A percentile compares a stretch with the other conserved stretches of the same genome.
phyloP scores from a whole-genome alignment of 2,888 invertebrate genomes.

The Ametastegia equiseti region DNA sequence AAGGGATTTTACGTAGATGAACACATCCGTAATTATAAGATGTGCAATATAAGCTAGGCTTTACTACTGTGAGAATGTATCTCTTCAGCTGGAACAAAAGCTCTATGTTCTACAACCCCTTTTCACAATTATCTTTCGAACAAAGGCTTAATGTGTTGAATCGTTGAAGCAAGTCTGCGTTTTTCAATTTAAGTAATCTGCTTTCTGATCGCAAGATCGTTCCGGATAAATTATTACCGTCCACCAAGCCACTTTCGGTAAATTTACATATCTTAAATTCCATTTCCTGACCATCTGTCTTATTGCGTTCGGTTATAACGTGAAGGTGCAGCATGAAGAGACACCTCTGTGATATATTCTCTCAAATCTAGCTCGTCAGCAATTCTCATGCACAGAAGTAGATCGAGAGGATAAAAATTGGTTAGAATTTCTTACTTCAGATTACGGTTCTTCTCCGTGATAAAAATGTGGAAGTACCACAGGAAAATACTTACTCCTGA shows the following conservation, averaged over 20 bases:
- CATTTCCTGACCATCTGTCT: slow-evolving; percentile 47
- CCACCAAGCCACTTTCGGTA: neutral
- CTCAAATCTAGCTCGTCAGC: neutral
- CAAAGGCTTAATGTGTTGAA: neutral
- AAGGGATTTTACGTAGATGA: neutral
- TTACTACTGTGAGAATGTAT: neutral
- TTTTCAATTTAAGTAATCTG: slow-evolving; percentile 20
- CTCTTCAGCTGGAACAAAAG: neutral
- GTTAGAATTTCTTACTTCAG: neutral
- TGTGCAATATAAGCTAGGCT: neutral
- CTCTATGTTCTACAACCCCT: neutral
- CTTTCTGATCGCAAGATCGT: neutral
- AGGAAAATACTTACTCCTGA: neutral
- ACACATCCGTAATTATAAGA: neutral
- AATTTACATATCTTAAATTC: slow-evolving; percentile 40
- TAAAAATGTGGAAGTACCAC: neutral
- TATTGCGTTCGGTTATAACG: neutral
- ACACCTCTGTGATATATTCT: neutral
- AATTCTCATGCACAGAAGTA: neutral
- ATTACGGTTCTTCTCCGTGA: neutral
- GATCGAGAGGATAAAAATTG: neutral
- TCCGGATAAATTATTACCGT: slow-evolving; percentile 30
- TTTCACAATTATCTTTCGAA: neutral
- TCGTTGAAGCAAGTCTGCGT: neutral
- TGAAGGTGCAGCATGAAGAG: neutral